phyloP scores from a whole-genome alignment of 2,888 invertebrate species.

The Leptinotarsa tumamoca region DNA sequence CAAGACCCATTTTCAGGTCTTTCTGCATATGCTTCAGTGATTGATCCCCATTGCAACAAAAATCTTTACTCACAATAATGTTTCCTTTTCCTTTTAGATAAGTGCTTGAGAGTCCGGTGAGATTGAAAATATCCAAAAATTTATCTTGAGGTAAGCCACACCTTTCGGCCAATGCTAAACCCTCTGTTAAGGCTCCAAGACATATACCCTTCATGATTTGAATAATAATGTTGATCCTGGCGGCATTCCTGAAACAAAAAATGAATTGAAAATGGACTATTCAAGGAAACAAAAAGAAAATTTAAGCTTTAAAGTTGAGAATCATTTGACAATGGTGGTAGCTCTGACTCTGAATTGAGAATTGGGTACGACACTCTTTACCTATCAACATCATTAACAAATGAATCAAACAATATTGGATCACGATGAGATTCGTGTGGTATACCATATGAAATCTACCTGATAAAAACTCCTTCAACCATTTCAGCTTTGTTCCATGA shows the following conservation, averaged over 20 bases:
- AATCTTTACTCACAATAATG: conserved; percentile 61
- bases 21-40: conserved; percentile 95
- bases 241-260: conserved; percentile 78
- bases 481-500: too few relatives aligned
- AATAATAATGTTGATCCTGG: conserved; percentile 93
- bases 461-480: too few relatives aligned
- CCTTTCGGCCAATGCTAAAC: conserved; percentile 92
- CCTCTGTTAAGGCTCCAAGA: conserved; percentile 90
- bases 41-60: conserved; percentile 69
- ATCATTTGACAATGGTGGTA: too few relatives aligned
- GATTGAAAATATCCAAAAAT: conserved; percentile 87
- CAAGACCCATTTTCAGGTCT: conserved; percentile 84
- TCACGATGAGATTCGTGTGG: too few relatives aligned
- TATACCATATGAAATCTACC: too few relatives aligned
- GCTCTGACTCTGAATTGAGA: too few relatives aligned
- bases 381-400: too few relatives aligned
- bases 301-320: too few relatives aligned
- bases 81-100: conserved; percentile 85
- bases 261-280: not conserved
- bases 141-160: conserved; percentile 90
- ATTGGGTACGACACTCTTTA: too few relatives aligned
- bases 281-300: too few relatives aligned
- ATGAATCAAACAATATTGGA: too few relatives aligned
- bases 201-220: conserved; percentile 83
- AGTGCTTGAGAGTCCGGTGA: conserved; percentile 83